Evolutionary conservation across 35 echinoderm and acorn worm genomes (phyloP), one percentile per base, ranked within the genome.

Genomic region (Ophiothrix spiculata): DNA sequence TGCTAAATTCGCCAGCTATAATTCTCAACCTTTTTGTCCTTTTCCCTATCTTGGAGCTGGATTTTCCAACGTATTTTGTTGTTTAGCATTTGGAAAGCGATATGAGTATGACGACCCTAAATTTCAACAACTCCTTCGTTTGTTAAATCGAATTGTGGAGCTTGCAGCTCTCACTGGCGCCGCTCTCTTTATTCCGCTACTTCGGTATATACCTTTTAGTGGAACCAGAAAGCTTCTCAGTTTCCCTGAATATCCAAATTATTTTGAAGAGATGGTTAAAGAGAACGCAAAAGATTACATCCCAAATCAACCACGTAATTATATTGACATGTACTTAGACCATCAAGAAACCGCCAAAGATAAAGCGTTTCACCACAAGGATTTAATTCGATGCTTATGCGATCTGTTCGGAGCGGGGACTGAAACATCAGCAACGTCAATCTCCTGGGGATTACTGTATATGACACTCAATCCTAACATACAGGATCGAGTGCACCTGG

Each of bases 61-160:
- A 39, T 81, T 89, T 0, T 89, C 81, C n/a, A 94, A 94, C 36
- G 54, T 94, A 33, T 82, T 94, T n/a, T 94, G 92, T 35, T 87
- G 83, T 3, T 64, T 94, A 33, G 85, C 81, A 17, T 86, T 94
- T 56, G 87, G 92, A 13, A 42, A 90, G 35, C 39, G 87, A 74
- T 94, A 54, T 36, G 87, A 94, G 33, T 90, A 94, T 36, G 17
- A 49, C 23, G 92, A 94, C 33, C 38, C 76, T 1, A 90, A 81
- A 77, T 94, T 94, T 37, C 38, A 94, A 39, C 16, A 82, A 0
- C n/a, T 90, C 25, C 76, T 90, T 1, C 38, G 40, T 19, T 31
- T 45, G 25, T 28, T 86, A 0, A 36, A 69, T 14, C 28, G 76
- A 25, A 56, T 75, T 31, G 85, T 90, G 34, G 56, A 64, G 4